These are phyloP conservation scores for Hydrolagus affinis DNA, from an alignment of 2,113 vertebrate species.

Conservation along the genomic window DNA sequence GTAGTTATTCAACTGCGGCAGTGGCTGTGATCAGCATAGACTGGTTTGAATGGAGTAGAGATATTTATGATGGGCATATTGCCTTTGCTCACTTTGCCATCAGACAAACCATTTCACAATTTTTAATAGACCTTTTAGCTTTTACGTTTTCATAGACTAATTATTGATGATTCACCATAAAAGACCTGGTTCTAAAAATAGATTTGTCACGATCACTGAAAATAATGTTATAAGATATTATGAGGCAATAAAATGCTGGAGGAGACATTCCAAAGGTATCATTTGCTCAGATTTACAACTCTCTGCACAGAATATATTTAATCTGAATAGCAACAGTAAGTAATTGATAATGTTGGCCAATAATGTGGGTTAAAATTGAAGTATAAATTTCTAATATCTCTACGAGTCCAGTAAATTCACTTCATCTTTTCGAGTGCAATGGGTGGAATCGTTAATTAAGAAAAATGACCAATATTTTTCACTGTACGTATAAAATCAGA, in stretches of 20 bases:
- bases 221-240: constrained; percentile 31
- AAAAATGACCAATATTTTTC: too few relatives aligned
- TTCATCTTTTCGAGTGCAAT: not conserved
- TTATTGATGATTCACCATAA: not conserved
- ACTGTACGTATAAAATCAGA: too few relatives aligned
- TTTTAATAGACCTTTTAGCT: constrained; percentile 3
- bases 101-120: not conserved
- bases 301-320: constrained; percentile 18
- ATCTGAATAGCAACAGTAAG: not conserved
- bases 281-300: constrained; percentile 15
- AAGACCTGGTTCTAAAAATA: not conserved
- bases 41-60: too few relatives aligned
- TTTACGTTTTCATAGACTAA: constrained; percentile 23
- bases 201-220: constrained; percentile 12
- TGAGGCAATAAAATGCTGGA: constrained; percentile 16
- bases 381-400: not conserved
- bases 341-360: constrained; percentile 1
- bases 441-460: not conserved
- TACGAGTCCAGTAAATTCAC: not conserved
- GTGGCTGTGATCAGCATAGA: too few relatives aligned
- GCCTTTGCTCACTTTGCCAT: too few relatives aligned
- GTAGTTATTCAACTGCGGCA: too few relatives aligned
- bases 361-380: not conserved
- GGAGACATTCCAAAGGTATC: not conserved
- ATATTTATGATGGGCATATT: too few relatives aligned